These are phyloP conservation scores for Metaphire vulgaris DNA, from an alignment of 1,140 invertebrate species.

Conservation along the genomic window DNA sequence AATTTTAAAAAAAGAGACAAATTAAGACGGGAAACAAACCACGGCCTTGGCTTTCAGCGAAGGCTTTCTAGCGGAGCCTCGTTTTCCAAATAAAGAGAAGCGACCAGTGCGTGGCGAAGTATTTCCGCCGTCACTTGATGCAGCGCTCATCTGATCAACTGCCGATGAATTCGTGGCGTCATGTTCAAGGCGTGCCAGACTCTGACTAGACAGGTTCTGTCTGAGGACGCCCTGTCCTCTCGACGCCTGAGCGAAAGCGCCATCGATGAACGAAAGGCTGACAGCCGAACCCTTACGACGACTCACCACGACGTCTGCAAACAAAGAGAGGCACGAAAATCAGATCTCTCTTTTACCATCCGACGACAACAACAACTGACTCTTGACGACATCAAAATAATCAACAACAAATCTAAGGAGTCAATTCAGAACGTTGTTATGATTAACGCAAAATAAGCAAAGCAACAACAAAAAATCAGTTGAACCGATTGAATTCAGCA, in stretches of 20 bases:
- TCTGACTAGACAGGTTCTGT: not conserved
- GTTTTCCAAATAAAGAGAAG: not conserved
- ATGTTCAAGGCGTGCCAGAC: not conserved
- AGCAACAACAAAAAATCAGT: too few relatives aligned
- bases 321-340: too few relatives aligned
- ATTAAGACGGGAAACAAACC: not conserved
- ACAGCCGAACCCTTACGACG: not conserved
- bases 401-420: too few relatives aligned
- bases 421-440: too few relatives aligned
- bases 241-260: not conserved
- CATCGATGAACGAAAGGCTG: not conserved
- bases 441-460: too few relatives aligned
- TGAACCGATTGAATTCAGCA: too few relatives aligned
- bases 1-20: too few relatives aligned
- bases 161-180: not conserved
- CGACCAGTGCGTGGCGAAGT: not conserved
- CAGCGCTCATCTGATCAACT: not conserved
- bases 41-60: not conserved
- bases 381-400: too few relatives aligned
- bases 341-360: too few relatives aligned
- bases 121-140: not conserved
- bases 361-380: too few relatives aligned
- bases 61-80: not conserved
- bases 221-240: not conserved
- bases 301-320: not conserved